phyloP scores from a whole-genome alignment of 1,140 invertebrate genomes.

The Teleopsis dalmanni region DNA sequence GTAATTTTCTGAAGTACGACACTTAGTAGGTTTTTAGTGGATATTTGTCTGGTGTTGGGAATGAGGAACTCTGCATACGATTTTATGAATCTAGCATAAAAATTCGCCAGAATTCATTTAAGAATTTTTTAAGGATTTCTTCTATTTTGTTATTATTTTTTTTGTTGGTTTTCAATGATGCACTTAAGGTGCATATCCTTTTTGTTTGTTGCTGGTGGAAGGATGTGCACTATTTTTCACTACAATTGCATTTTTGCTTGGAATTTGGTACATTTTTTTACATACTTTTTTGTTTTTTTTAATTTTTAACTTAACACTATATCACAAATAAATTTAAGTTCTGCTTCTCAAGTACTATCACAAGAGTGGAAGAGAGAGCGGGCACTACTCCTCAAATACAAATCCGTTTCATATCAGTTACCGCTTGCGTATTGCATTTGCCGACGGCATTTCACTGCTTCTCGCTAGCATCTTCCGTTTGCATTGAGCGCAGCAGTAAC shows the following conservation, averaged over 20 bases:
- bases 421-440: constrained; percentile 3
- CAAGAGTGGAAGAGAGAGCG: constrained; percentile 1
- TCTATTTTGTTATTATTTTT: too few relatives aligned
- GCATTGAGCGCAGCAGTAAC: not conserved
- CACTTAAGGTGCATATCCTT: not conserved
- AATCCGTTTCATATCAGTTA: not conserved
- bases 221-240: too few relatives aligned
- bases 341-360: constrained; percentile 6
- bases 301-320: constrained; percentile 28
- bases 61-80: constrained; percentile 34
- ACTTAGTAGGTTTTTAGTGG: too few relatives aligned
- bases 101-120: constrained; percentile 37
- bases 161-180: too few relatives aligned
- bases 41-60: too few relatives aligned
- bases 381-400: not conserved
- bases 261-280: not conserved
- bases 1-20: too few relatives aligned
- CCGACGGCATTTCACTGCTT: constrained; percentile 11
- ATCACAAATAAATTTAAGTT: constrained; percentile 24
- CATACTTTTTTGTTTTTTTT: not conserved
- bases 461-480: not conserved
- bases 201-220: too few relatives aligned
- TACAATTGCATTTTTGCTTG: not conserved
- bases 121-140: too few relatives aligned
- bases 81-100: constrained; percentile 42